phyloP scores from a whole-genome alignment of 2,888 invertebrate genomes.

The Sepioteuthis lessoniana region DNA sequence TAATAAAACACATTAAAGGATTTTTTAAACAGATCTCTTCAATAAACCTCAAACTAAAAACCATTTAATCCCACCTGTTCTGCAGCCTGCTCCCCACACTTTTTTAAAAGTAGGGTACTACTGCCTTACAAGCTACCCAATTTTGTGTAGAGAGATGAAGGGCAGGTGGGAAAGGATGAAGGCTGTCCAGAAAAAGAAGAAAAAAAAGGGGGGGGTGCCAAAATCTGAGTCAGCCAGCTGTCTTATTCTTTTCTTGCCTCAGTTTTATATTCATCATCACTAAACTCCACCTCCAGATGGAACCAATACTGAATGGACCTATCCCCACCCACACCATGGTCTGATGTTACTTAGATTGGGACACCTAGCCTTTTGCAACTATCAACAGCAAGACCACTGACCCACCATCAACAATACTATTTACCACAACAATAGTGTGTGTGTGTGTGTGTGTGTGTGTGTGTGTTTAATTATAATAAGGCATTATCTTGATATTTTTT shows the following conservation, averaged over 20 bases:
- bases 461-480: background rate
- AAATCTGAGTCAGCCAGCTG: slow-evolving; percentile 13
- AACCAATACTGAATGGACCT: background rate
- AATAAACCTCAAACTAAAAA: background rate
- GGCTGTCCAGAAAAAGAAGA: background rate
- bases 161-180: background rate
- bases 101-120: background rate
- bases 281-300: background rate
- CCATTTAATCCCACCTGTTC: background rate
- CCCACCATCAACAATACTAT: slow-evolving; percentile 9
- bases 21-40: background rate
- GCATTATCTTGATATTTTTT: background rate
- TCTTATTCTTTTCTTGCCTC: slow-evolving; percentile 23
- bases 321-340: background rate
- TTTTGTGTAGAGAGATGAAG: background rate
- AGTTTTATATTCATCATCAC: background rate
- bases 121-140: background rate
- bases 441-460: background rate
- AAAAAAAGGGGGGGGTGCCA: background rate
- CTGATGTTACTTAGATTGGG: background rate
- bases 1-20: background rate
- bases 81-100: background rate
- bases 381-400: background rate
- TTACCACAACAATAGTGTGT: background rate
- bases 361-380: background rate